Evolutionary conservation across 2,797 vertebrate genomes (phyloP), one percentile per base, ranked within the genome.

Genomic region (Botia almorhae): DNA sequence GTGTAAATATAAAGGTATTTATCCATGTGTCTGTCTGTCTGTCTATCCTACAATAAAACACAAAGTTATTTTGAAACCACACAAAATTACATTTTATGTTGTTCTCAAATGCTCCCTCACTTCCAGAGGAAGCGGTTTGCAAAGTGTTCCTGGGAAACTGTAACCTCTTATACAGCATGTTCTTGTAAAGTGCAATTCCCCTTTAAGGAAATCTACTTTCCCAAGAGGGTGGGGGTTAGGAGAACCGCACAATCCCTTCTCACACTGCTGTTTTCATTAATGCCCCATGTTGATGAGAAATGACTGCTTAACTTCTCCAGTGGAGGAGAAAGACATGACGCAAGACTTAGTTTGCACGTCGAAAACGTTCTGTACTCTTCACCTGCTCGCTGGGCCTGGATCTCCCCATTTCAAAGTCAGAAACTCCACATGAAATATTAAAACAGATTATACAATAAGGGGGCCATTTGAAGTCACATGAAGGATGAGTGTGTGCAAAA

Each of bases 401-500:
- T 70, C 77, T 75, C 50, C 72, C 61, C 29, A n/a, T 36, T 80
- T 46, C 60, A 19, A 74, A 70, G 12, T 36, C 55, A 74, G 60
- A 79, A 48, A 14, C 23, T 4, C 14, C 19, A 39, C 21, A 72
- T 68, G 60, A 76, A 76, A 72, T 72, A 63, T 72, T 69, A 14
- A 80, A 74, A 61, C 11, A 36, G 70, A 80, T 39, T 33, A 46
- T 36, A 56, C 64, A 71, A 68, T 76, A 69, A 65, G 48, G 68
- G 53, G 65, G 55, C 63, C 50, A 63, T 16, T 21, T 43, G 12
- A 74, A 21, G 76, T 82, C 85, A 85, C 69, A 56, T 81, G 80
- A 88, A 87, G 82, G 33, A 69, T 56, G 85, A 90, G 82, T 85
- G 82, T 83, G 80, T 84, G 23, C 50, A 84, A 88, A 83, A 76